These are phyloP conservation scores for Phrynocephalus guinanensis DNA, from an alignment of 2,797 vertebrate genomes.

Conservation along the genomic window DNA sequence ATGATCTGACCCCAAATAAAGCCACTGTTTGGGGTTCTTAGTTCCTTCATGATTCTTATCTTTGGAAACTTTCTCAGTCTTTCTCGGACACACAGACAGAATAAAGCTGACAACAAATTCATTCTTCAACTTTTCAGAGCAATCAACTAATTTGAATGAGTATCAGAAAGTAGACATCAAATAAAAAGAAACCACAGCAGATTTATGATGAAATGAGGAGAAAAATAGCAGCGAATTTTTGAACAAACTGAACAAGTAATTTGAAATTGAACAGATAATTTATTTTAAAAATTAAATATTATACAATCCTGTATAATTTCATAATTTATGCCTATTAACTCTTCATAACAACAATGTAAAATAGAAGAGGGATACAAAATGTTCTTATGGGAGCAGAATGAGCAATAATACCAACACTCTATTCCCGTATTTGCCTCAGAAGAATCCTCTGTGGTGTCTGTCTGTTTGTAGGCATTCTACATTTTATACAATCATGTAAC, in stretches of 20 bases:
- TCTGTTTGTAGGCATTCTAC: not conserved
- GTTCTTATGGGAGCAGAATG: conserved; percentile 13
- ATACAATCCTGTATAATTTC: not conserved
- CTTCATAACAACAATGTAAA: not conserved
- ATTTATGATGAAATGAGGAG: not conserved
- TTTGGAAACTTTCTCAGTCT: not conserved
- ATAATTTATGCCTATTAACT: not conserved
- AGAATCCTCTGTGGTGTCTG: not conserved
- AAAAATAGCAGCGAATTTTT: not conserved
- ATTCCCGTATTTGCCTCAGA: conserved; percentile 25
- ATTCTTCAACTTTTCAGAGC: not conserved
- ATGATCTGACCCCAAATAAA: not conserved
- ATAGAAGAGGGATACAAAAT: not conserved
- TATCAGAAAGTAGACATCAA: not conserved
- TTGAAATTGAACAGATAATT: no score
- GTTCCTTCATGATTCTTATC: not conserved
- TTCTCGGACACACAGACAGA: not conserved
- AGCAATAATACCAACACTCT: conserved; percentile 4
- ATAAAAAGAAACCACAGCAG: not conserved
- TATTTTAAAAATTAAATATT: not conserved
- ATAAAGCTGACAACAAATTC: not conserved
- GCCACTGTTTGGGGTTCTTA: not conserved
- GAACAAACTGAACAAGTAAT: not conserved
- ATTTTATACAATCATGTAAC: conserved; percentile 3
- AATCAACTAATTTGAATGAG: not conserved